Percentiles rank a stretch among this genome's conserved stretches.
Conservation (phyloP, 2,797 vertebrate species). For the Sorex maritimensis region DNA sequence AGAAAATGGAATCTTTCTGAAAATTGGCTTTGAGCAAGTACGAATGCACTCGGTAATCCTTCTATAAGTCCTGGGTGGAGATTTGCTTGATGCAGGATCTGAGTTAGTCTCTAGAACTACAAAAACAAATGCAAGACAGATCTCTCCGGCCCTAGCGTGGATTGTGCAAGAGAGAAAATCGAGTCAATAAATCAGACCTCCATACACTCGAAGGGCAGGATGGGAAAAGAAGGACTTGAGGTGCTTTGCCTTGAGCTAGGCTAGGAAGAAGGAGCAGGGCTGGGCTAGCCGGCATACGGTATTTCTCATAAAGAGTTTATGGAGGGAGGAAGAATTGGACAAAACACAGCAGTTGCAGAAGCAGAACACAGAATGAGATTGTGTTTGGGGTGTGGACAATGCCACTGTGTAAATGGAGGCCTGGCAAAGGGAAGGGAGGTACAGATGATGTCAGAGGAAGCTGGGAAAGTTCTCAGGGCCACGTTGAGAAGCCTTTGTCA, state of each 20-base stretch:
- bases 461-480: neutral
- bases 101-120: neutral
- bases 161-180: neutral
- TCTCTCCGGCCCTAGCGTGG: neutral
- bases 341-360: neutral
- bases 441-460: neutral
- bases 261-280: neutral
- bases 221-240: neutral
- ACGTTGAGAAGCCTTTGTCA: neutral
- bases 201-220: neutral
- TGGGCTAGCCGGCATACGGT: neutral
- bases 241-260: neutral
- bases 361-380: neutral
- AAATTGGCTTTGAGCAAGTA: no score
- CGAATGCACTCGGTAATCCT: neutral
- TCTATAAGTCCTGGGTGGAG: constrained; percentile 1
- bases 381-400: neutral
- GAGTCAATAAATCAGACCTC: neutral
- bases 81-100: neutral
- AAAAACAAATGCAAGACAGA: neutral
- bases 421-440: neutral
- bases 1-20: constrained; percentile 12
- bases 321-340: neutral
- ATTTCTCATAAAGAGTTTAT: neutral
- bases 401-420: neutral